Conservation (phyloP, 2,888 invertebrate genomes). For the Cyclophora albipunctata region DNA sequence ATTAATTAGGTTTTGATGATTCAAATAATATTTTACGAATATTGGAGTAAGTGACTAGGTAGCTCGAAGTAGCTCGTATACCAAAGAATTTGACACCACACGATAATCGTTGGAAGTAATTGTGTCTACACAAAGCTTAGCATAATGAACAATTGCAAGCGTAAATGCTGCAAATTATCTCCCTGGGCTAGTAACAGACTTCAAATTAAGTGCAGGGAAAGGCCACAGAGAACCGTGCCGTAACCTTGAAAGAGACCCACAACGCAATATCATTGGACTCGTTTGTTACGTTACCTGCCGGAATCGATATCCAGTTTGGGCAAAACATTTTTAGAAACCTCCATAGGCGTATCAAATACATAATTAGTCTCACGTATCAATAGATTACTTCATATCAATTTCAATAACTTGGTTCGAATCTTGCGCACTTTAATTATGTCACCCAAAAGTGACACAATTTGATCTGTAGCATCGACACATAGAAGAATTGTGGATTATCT, state of each 20-base stretch:
- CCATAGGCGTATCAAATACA: not conserved
- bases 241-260: slow-evolving; percentile 39
- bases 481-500: no score
- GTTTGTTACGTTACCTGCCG: slow-evolving; percentile 22
- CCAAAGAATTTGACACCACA: no score
- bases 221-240: slow-evolving; percentile 32
- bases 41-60: no score
- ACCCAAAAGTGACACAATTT: no score
- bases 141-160: not conserved
- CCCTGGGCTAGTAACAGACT: not conserved
- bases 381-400: not conserved
- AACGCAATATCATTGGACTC: slow-evolving; percentile 25
- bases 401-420: no score
- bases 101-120: no score
- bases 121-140: no score
- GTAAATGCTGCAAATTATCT: slow-evolving; percentile 5
- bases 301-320: slow-evolving; percentile 13
- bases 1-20: no score
- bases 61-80: no score
- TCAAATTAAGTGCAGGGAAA: slow-evolving; percentile 26
- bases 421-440: no score
- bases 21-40: no score
- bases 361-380: not conserved
- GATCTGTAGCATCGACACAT: no score
- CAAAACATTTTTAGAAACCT: slow-evolving; percentile 2